Evolutionary conservation across 2,888 invertebrate species (phyloP).

Genomic region (Nysson spinosus): DNA sequence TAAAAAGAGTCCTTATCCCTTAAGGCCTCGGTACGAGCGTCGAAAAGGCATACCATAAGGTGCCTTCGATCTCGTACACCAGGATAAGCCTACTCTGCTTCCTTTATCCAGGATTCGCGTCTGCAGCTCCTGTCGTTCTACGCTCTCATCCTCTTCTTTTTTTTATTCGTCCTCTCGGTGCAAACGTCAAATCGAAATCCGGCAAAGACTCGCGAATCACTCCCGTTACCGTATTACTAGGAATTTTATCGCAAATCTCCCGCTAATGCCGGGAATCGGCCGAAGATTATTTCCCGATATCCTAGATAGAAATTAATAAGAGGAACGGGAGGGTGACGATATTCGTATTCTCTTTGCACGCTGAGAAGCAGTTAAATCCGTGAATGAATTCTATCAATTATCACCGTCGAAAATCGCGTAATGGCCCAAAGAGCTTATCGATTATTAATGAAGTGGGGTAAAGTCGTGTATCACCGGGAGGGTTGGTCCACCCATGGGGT

Average conservation of each 20-base stretch:
- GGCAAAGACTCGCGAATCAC: constrained; percentile 42
- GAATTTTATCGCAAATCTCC: not conserved
- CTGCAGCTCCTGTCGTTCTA: constrained; percentile 33
- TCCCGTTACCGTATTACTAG: not conserved
- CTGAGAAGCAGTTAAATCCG: constrained; percentile 41
- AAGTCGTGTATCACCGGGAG: constrained; percentile 48
- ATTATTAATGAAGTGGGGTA: constrained; percentile 63
- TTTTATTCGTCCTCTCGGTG: constrained; percentile 5
- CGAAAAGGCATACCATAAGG: constrained; percentile 68
- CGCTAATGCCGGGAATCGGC: not conserved
- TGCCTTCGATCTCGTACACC: constrained; percentile 62
- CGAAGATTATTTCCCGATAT: too few species aligned
- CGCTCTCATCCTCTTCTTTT: constrained; percentile 28
- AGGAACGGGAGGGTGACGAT: not conserved
- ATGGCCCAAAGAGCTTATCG: constrained; percentile 62
- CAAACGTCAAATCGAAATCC: constrained; percentile 43
- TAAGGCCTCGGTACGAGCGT: constrained; percentile 69
- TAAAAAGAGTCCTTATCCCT: constrained; percentile 59
- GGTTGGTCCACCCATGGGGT: constrained; percentile 20
- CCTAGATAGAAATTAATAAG: not conserved
- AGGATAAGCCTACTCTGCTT: constrained; percentile 53
- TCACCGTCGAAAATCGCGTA: constrained; percentile 47
- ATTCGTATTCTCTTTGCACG: constrained; percentile 40
- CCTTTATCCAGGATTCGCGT: constrained; percentile 47
- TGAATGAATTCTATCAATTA: constrained; percentile 57